Evolutionary conservation across 2,113 vertebrate genomes (phyloP).

Genomic region (Monopterus albus): DNA sequence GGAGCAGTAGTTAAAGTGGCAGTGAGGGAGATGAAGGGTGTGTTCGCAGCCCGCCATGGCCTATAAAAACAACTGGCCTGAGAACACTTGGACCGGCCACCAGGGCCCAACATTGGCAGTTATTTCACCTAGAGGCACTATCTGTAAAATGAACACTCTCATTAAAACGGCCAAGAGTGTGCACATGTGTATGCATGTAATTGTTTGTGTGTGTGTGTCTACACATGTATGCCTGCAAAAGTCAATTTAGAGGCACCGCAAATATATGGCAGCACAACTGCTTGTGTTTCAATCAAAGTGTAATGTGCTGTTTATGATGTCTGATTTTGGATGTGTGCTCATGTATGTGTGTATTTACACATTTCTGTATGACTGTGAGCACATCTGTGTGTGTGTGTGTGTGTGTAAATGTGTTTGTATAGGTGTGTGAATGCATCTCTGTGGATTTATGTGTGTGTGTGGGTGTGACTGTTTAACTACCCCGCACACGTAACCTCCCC

Average conservation of each 20-base stretch:
- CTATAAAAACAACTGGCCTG: slow-evolving; percentile 73
- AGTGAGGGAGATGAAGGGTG: slow-evolving; percentile 62
- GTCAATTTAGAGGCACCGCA: slow-evolving; percentile 52
- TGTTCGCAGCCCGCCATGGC: slow-evolving; percentile 52
- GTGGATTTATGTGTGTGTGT: slow-evolving; percentile 60
- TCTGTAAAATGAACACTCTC: slow-evolving; percentile 78
- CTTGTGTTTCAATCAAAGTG: slow-evolving; percentile 69
- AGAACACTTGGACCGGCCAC: slow-evolving; percentile 71
- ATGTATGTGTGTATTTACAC: slow-evolving; percentile 38
- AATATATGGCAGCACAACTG: slow-evolving; percentile 62
- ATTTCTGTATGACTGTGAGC: slow-evolving; percentile 8
- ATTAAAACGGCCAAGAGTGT: slow-evolving; percentile 68
- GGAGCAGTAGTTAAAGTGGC: slow-evolving; percentile 64
- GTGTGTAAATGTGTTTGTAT: slow-evolving; percentile 2
- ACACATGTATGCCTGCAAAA: neutral
- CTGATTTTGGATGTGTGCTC: slow-evolving; percentile 50
- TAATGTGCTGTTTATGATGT: slow-evolving; percentile 71
- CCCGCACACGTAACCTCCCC: slow-evolving; percentile 82
- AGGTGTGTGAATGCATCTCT: slow-evolving; percentile 47
- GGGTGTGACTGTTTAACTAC: slow-evolving; percentile 80
- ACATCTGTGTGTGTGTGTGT: slow-evolving; percentile 5
- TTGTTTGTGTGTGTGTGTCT: slow-evolving; percentile 7
- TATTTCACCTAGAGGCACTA: slow-evolving; percentile 75
- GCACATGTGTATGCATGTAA: slow-evolving; percentile 21
- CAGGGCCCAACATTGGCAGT: slow-evolving; percentile 71